Evolutionary conservation across 1,140 invertebrate species (phyloP).

Genomic region (Zaprionus nigranus): DNA sequence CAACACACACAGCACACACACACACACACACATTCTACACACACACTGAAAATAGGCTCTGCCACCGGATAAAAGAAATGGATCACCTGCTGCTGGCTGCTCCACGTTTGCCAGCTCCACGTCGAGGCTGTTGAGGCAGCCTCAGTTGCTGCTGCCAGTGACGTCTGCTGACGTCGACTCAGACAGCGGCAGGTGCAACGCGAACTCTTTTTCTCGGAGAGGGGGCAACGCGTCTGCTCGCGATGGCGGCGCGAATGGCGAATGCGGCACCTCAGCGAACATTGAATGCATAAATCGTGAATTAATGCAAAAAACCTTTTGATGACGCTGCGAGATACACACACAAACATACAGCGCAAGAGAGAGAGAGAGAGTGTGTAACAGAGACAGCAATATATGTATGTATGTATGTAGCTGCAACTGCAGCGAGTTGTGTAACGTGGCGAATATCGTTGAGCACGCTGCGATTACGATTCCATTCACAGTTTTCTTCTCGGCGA

Average conservation of each 20-base stretch:
- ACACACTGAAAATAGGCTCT: slow-evolving; percentile 62
- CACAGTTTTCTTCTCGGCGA: slow-evolving; percentile 74
- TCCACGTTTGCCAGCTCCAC: slow-evolving; percentile 29
- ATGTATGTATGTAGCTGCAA: slow-evolving; percentile 57
- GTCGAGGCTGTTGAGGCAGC: slow-evolving; percentile 8
- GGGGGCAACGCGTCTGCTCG: slow-evolving; percentile 52
- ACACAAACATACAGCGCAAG: slow-evolving; percentile 8
- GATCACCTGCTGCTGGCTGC: slow-evolving; percentile 76
- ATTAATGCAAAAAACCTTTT: slow-evolving; percentile 84
- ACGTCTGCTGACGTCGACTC: slow-evolving; percentile 38
- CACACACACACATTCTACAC: slow-evolving; percentile 6
- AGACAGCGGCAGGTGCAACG: slow-evolving; percentile 75
- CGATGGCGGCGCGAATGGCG: slow-evolving; percentile 70
- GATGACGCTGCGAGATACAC: slow-evolving; percentile 71
- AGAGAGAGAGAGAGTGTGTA: slow-evolving; percentile 2
- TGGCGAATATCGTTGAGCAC: slow-evolving; percentile 56
- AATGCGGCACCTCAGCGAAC: slow-evolving; percentile 73
- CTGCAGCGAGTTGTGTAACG: slow-evolving; percentile 67
- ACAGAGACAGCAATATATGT: slow-evolving; percentile 23
- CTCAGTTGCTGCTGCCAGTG: not conserved
- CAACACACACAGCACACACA: slow-evolving; percentile 44
- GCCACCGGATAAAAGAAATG: slow-evolving; percentile 82
- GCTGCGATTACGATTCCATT: slow-evolving; percentile 78
- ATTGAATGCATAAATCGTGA: slow-evolving; percentile 84
- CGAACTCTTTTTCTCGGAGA: slow-evolving; percentile 19